Percentiles rank a stretch among this genome's conserved stretches.
These are phyloP conservation scores for Peromyscus californicus DNA, from an alignment of 2,113 vertebrate genomes.

Conservation along the genomic window DNA sequence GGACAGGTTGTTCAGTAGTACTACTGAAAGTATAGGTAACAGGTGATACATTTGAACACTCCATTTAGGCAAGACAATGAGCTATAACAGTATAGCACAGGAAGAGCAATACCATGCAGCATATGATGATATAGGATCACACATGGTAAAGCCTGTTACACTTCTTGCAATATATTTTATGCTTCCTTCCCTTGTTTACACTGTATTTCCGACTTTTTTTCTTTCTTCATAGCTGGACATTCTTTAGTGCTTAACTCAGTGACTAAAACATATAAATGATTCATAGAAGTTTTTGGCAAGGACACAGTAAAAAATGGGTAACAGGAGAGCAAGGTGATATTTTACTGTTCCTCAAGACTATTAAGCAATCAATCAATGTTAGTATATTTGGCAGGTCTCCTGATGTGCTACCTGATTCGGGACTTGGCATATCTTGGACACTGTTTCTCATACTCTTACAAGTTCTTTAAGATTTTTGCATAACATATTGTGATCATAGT, in stretches of 20 bases:
- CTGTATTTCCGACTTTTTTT: background rate
- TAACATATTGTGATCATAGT: background rate
- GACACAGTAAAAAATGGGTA: background rate
- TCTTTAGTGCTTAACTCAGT: background rate
- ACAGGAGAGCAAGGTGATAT: background rate
- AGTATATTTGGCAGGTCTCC: background rate
- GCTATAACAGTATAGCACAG: background rate
- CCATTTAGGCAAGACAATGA: background rate
- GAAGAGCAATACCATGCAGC: background rate
- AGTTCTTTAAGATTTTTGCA: background rate
- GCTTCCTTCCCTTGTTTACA: background rate
- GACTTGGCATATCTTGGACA: background rate
- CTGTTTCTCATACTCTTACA: background rate
- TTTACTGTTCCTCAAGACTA: slow-evolving; percentile 17
- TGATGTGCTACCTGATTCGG: background rate
- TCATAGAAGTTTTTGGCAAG: background rate
- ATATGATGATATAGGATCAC: background rate
- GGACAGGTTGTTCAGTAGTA: background rate
- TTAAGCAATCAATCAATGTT: background rate
- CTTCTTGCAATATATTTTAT: background rate
- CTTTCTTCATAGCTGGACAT: background rate
- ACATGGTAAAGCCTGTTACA: background rate
- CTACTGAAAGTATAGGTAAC: background rate
- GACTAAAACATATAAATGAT: background rate
- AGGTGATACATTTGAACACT: background rate